Evolutionary conservation across 2,113 vertebrate species (phyloP).

Genomic region (Orthonyx spaldingii): DNA sequence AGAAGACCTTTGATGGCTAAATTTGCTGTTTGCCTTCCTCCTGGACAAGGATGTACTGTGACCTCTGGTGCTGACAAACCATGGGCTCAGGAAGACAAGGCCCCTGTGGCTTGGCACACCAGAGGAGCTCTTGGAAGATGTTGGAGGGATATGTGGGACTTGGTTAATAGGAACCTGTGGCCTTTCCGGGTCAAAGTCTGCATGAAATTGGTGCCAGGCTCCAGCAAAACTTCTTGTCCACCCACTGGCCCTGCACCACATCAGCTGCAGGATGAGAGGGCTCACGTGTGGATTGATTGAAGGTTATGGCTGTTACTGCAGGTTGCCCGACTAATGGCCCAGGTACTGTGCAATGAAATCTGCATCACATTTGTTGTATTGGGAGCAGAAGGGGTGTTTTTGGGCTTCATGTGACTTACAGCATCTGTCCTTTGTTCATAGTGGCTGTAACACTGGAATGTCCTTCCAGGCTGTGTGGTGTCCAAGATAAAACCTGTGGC

Average conservation of each 20-base stretch:
- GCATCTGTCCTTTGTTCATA: not conserved
- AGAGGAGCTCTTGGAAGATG: not conserved
- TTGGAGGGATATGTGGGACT: not conserved
- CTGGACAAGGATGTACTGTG: not conserved
- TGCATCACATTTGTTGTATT: not conserved
- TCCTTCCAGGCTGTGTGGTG: not conserved
- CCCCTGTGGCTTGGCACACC: not conserved
- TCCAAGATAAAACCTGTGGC: not conserved
- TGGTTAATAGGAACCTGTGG: not conserved
- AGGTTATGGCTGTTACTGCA: not conserved
- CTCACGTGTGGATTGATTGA: not conserved
- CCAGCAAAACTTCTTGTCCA: not conserved
- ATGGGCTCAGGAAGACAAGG: accelerated
- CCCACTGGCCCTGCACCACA: accelerated
- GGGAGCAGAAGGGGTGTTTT: not conserved
- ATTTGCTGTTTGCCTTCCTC: not conserved
- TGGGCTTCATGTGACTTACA: not conserved
- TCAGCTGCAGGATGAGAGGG: not conserved
- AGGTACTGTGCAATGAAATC: not conserved
- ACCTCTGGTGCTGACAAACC: not conserved
- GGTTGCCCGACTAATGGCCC: not conserved
- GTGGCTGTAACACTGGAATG: not conserved
- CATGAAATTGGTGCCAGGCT: not conserved
- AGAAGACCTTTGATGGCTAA: not conserved
- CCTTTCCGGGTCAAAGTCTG: not conserved